Percentiles rank a stretch among this genome's conserved stretches.
phyloP scores from a whole-genome alignment of 2,113 vertebrate species.

The Myrmecophaga tridactyla region DNA sequence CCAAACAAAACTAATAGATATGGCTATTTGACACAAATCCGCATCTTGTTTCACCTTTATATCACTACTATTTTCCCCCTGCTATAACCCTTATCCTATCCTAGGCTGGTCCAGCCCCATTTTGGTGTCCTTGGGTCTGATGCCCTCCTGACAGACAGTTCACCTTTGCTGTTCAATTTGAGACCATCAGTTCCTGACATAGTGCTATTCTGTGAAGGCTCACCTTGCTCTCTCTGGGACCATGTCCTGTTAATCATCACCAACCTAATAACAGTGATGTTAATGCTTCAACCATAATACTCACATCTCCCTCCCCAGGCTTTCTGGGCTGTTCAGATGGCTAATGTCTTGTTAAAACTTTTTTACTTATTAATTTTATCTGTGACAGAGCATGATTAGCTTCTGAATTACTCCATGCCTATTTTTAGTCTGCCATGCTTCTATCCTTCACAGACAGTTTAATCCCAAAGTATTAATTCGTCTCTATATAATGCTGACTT shows the following conservation, averaged over 20 bases:
- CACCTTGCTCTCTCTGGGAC: constrained; percentile 79
- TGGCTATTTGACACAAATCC: constrained; percentile 45
- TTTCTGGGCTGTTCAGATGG: constrained; percentile 79
- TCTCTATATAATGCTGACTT: constrained; percentile 86
- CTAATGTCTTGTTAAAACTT: constrained; percentile 88
- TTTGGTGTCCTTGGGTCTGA: constrained; percentile 57
- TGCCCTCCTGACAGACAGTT: constrained; percentile 69
- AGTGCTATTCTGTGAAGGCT: constrained; percentile 74
- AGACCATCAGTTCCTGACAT: constrained; percentile 77
- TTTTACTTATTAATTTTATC: constrained; percentile 88
- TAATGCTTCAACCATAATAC: constrained; percentile 80
- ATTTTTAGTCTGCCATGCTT: constrained; percentile 86
- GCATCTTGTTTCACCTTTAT: constrained; percentile 27
- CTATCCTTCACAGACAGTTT: constrained; percentile 90
- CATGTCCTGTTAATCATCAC: constrained; percentile 82
- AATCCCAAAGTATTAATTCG: constrained; percentile 88
- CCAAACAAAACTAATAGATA: constrained; percentile 31
- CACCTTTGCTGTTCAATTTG: constrained; percentile 79
- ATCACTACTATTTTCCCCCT: not conserved
- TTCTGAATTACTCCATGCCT: constrained; percentile 85
- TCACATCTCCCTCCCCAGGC: constrained; percentile 76
- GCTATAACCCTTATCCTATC: not conserved
- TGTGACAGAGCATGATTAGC: constrained; percentile 87
- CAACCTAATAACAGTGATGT: constrained; percentile 82
- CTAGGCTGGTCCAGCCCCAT: not conserved